phyloP scores from a whole-genome alignment of 2,113 vertebrate genomes.

The Poeciliopsis retropinna region DNA sequence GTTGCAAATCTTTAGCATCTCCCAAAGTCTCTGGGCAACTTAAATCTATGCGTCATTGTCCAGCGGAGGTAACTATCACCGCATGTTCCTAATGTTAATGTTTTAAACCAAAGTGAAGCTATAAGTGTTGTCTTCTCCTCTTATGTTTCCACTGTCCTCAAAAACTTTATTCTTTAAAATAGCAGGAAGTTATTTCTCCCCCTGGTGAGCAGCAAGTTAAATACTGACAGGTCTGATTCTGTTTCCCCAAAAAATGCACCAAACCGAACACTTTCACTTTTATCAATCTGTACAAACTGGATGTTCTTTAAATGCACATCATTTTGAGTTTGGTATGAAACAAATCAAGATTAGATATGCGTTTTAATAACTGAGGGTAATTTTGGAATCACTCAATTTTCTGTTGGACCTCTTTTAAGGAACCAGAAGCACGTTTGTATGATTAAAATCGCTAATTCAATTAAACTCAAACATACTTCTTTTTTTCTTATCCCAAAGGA shows the following conservation, averaged over 20 bases:
- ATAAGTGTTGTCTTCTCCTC: background rate
- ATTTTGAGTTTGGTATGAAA: background rate
- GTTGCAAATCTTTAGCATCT: background rate
- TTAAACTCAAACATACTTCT: no score
- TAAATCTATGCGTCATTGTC: background rate
- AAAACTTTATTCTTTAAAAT: background rate
- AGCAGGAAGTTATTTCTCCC: no score
- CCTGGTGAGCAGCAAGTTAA: no score
- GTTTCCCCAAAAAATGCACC: no score
- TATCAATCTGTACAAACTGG: no score
- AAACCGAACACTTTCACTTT: no score
- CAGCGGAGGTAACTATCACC: background rate
- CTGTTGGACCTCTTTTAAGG: background rate
- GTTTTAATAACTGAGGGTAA: background rate
- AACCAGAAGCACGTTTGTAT: background rate
- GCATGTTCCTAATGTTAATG: background rate
- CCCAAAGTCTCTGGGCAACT: background rate
- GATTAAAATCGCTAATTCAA: background rate
- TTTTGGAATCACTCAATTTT: background rate
- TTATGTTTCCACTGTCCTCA: background rate
- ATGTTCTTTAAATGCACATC: background rate
- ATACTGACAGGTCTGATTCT: no score
- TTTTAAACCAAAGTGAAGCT: background rate
- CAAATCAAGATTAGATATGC: background rate
- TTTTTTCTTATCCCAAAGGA: no score